phyloP scores from a whole-genome alignment of 2,113 vertebrate species.

The Numida meleagris region DNA sequence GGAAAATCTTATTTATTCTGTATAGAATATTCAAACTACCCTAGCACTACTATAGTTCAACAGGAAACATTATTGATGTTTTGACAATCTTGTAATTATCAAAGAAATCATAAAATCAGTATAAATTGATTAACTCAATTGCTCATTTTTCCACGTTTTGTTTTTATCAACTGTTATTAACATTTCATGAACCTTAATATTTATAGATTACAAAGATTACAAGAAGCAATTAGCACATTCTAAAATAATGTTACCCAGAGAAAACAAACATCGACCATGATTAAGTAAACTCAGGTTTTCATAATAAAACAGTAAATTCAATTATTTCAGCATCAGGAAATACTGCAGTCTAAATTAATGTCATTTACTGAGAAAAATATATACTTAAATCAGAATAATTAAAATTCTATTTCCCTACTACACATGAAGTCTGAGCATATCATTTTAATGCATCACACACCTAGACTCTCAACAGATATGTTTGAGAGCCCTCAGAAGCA shows the following conservation, averaged over 20 bases:
- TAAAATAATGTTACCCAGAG: constrained; percentile 18
- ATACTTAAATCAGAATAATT: not conserved
- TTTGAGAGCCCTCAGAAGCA: not conserved
- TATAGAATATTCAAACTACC: not conserved
- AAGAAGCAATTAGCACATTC: constrained; percentile 42
- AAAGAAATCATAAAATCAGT: constrained; percentile 27
- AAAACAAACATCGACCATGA: constrained; percentile 25
- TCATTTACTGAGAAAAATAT: not conserved
- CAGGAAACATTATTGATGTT: constrained; percentile 2
- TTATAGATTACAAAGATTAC: constrained; percentile 45
- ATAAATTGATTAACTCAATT: constrained; percentile 41
- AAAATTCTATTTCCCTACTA: not conserved
- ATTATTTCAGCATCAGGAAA: not conserved
- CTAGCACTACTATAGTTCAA: not conserved
- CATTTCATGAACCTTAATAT: constrained; percentile 35
- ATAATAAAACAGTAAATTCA: not conserved
- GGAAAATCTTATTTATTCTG: not conserved
- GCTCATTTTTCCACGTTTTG: constrained; percentile 24
- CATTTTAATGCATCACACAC: not conserved
- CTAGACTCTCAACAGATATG: not conserved
- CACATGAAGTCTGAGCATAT: not conserved
- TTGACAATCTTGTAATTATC: constrained; percentile 42
- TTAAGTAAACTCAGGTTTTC: not conserved
- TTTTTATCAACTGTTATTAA: constrained; percentile 35
- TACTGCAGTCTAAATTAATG: not conserved